Base-by-base conservation (phyloP, 2,113 vertebrate species). In the Ammodytes marinus region DNA sequence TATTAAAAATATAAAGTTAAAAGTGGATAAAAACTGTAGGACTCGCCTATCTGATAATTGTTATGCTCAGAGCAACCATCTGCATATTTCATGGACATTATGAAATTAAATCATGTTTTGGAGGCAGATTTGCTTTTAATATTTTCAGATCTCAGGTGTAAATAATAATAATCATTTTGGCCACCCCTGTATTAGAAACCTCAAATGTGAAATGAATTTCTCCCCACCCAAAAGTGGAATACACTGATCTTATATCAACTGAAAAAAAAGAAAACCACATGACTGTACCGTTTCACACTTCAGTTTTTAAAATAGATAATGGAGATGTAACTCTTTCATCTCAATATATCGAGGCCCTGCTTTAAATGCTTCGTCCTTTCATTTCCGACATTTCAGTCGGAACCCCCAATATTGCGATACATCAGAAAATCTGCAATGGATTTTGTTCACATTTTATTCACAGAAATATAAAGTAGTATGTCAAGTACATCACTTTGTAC, bases 391-490 rank as follows among this genome's bases (percentile, higher is more conserved):
- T 75, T 40, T 79, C 5, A 19, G 3, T 14, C 12, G 49, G 47
- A 27, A n/a, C 45, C 14, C 58, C 6, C n/a, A n/a, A 27, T 3
- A 27, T 11, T 19, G 55, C 54, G 52, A 75, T 37, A 13, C 52
- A 10, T 8, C 37, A 53, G 15, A 76, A 78, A 35, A 19, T 1
- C 2, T n/a, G 19, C 42, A 70, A 47, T 39, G 59, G 75, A 27
- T 27, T 86, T 88, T 93, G 68, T 91, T 94, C 89, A 91, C 89
- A 72, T 94, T 95, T 96, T 95, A 96, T 95, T 95, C 92, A 95
- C 95, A 95, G 93, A 95, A 95, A 95, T 95, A 95, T 95, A 96
- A 95, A 96, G 94, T 92, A 94, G 88, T 93, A 94, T 92, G 93
- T 95, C 89, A 94, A 94, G 87, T 93, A 94, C 93, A 91, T 95